Conservation (phyloP, 2,888 invertebrate genomes). For the Diogma glabrata region DNA sequence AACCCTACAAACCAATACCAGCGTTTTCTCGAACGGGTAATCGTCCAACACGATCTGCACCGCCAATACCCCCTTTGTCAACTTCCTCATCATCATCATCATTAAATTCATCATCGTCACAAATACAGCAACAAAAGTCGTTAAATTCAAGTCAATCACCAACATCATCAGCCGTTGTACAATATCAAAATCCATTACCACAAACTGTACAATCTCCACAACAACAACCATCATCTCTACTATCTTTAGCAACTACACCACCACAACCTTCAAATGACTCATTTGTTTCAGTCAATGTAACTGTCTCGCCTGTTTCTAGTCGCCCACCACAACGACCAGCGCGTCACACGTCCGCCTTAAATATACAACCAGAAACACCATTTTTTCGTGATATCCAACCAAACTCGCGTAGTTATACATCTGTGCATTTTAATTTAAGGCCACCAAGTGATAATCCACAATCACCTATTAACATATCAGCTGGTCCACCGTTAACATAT, state of each 20-base stretch:
- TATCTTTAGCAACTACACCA: slow-evolving; percentile 28
- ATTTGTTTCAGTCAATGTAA: slow-evolving; percentile 18
- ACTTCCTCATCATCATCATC: slow-evolving; percentile 22
- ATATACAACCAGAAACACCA: slow-evolving; percentile 38
- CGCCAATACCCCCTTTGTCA: slow-evolving; percentile 28
- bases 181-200: not conserved
- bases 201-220: slow-evolving; percentile 11
- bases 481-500: slow-evolving; percentile 52
- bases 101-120: slow-evolving; percentile 11
- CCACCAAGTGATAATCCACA: slow-evolving; percentile 62
- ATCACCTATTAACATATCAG: slow-evolving; percentile 55
- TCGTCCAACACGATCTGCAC: slow-evolving; percentile 27
- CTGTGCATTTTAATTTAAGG: slow-evolving; percentile 70
- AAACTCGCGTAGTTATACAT: slow-evolving; percentile 59
- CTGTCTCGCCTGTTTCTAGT: slow-evolving; percentile 17
- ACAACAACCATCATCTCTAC: slow-evolving; percentile 24
- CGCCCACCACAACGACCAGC: slow-evolving; percentile 23
- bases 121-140: slow-evolving; percentile 9
- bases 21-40: slow-evolving; percentile 32
- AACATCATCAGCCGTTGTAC: not conserved
- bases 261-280: slow-evolving; percentile 21
- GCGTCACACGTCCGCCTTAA: slow-evolving; percentile 33
- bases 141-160: no score
- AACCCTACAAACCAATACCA: slow-evolving; percentile 17
- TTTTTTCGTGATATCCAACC: slow-evolving; percentile 34